phyloP scores from a whole-genome alignment of 2,797 vertebrate species.

The Chelmon rostratus region DNA sequence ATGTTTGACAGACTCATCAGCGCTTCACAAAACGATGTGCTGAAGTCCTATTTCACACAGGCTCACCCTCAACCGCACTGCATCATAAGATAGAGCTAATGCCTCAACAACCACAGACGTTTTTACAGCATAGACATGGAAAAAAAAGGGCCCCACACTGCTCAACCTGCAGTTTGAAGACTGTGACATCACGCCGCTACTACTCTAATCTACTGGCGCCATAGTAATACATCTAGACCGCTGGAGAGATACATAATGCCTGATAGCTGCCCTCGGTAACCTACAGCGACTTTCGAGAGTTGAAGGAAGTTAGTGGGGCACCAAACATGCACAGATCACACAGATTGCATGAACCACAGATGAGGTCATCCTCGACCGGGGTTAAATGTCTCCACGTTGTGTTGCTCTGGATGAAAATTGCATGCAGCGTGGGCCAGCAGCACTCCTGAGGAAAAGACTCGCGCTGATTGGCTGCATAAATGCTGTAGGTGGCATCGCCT shows the following conservation, averaged over 20 bases:
- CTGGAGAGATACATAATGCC: constrained; percentile 40
- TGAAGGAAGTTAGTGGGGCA: constrained; percentile 32
- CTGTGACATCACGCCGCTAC: constrained; percentile 56
- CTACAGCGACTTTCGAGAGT: constrained; percentile 30
- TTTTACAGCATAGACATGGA: constrained; percentile 20
- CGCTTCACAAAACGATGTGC: constrained; percentile 14
- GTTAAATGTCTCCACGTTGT: constrained; percentile 34
- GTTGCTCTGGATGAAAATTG: constrained; percentile 44
- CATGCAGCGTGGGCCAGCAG: constrained; percentile 7
- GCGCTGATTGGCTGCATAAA: not conserved
- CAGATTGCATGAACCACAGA: constrained; percentile 46
- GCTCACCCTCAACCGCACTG: constrained; percentile 14
- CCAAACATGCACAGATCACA: constrained; percentile 50
- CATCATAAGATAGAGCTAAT: constrained; percentile 29
- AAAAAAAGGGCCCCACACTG: constrained; percentile 28
- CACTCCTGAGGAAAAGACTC: constrained; percentile 11
- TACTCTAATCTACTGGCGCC: constrained; percentile 42
- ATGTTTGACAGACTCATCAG: constrained; percentile 22
- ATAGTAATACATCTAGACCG: constrained; percentile 46
- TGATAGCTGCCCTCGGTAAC: constrained; percentile 39
- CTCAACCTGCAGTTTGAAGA: constrained; percentile 52
- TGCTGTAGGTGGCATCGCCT: constrained; percentile 6
- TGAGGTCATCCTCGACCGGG: constrained; percentile 48
- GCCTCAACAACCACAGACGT: constrained; percentile 14
- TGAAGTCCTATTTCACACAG: constrained; percentile 13